A percentile compares a stretch with the other conserved stretches of the same genome.
These are phyloP conservation scores for Endomychus coccineus DNA, from an alignment of 2,888 invertebrate genomes.

Conservation along the genomic window DNA sequence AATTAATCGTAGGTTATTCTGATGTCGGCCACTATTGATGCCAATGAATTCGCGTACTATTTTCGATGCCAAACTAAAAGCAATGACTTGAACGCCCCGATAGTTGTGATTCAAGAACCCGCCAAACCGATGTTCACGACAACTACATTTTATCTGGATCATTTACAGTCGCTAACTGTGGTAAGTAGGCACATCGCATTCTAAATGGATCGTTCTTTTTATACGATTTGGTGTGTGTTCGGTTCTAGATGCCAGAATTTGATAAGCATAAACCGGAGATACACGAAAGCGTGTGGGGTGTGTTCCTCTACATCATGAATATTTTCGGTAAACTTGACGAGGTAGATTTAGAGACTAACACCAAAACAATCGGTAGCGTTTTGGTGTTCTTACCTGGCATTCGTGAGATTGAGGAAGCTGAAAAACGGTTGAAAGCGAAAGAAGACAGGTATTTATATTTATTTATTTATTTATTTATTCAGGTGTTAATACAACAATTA, in stretches of 20 bases:
- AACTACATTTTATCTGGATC: constrained; percentile 58
- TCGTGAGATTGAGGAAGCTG: constrained; percentile 69
- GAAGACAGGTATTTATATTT: too few species aligned
- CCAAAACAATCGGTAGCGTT: constrained; percentile 52
- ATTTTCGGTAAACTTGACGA: constrained; percentile 60
- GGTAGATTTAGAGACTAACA: constrained; percentile 22
- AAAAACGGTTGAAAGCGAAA: constrained; percentile 8
- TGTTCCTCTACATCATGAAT: constrained; percentile 48
- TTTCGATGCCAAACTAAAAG: constrained; percentile 44
- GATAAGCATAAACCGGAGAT: constrained; percentile 51
- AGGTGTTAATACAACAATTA: too few species aligned
- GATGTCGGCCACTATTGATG: constrained; percentile 92
- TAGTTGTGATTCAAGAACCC: constrained; percentile 49
- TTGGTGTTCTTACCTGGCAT: constrained; percentile 87
- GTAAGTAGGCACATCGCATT: too few species aligned
- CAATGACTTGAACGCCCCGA: constrained; percentile 46
- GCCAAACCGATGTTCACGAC: constrained; percentile 47
- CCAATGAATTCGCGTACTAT: constrained; percentile 62
- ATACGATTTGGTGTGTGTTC: constrained; percentile 1
- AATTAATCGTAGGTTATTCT: constrained; percentile 67
- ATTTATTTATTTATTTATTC: too few species aligned
- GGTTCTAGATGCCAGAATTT: constrained; percentile 52
- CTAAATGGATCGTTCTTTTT: too few species aligned
- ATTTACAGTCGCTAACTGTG: constrained; percentile 18
- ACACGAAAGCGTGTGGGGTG: constrained; percentile 33